Base-by-base conservation (phyloP, 1,140 invertebrate genomes). In the Drosophila sechellia region DNA sequence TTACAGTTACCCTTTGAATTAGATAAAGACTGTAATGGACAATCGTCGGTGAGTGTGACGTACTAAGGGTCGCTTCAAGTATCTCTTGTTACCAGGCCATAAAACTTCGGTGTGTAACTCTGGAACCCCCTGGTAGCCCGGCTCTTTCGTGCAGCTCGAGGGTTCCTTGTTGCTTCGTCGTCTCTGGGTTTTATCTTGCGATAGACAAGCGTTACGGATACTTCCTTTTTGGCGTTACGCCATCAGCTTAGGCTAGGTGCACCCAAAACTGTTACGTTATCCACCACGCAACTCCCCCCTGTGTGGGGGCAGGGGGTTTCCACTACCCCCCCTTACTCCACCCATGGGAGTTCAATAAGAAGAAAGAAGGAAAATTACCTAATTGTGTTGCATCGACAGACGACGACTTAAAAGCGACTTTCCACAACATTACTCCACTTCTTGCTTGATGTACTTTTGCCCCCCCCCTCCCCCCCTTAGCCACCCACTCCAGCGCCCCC, bases 361-460 rank as follows among this genome's bases (percentile, higher is more conserved):
- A 86, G 83, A 79, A 79, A 73, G 68, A 71, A 76, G 73, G 68
- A 68, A 85, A 90, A 90, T 90, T 90, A 90, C 89, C 89, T 91
- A 91, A 90, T 90, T 90, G 87, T 90, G 77, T 86, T 85, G 81
- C 81, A 85, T 78, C 63, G 78, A 75, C 79, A 70, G 66, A 52
- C 59, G 58, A 65, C 56, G 57, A 61, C 70, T 52, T 27, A 37
- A 69, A 61, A 55, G 58, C 77, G 59, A 73, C 68, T 80, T 79
- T 79, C 72, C 72, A 80, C 81, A 83, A 87, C 83, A 83, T 80
- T 89, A 84, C 84, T 89, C 79, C 79, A 89, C 72, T 89, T 87
- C 76, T 89, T 73, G 64, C 64, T 71, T 70, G 52, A 71, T 70
- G 68, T 74, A 74, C 70, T 69, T 52, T 60, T 71, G 66, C 71